Base-by-base conservation (phyloP, 2,797 vertebrate genomes). In the Luscinia megarhynchos region DNA sequence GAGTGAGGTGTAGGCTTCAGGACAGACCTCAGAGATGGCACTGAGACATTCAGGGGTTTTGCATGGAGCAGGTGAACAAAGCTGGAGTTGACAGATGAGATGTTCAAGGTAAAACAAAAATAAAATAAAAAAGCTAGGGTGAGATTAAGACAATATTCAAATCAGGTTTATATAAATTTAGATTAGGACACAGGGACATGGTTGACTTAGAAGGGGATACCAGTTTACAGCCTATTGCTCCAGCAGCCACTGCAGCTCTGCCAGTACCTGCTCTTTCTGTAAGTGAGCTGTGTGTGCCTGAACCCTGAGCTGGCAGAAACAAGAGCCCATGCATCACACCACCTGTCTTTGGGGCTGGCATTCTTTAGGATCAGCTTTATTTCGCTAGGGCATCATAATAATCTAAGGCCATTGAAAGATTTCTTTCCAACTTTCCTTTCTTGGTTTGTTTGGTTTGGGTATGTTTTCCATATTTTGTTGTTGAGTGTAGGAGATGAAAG, bases 231-330 rank as follows among this genome's bases (percentile, higher is more conserved):
- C 15, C 41, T 68, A 1, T 23, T 66, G 21, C 27, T 75, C 18
- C 12, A 38, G 10, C 9, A 77, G 24, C 27, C 34, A 10, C n/a
- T n/a, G 1, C 1, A 67, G 12, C 29, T 64, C 30, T 72, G 76
- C 23, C 27, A 45, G 18, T 5, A 11, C 17, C 6, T 0, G 0
- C 15, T 67, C 29, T 9, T 0, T 0, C 53, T 85, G 38, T 34
- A 61, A 29, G 34, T 48, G 32, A 43, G 22, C 36, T 43, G 46
- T 3, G 14, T 9, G 21, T 50, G 19, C 36, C 46, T 72, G 55
- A 58, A 29, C 22, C 72, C 74, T 46, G 2, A 54, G n/a, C 9
- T 45, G 17, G n/a, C 19, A 73, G 54, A 78, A 87, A n/a, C 17
- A n/a, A 78, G 36, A 36, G 30, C 19, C 23, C 15, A 4, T 19